Evolutionary conservation across 1,140 invertebrate species (phyloP).

Genomic region (Euura lappo): DNA sequence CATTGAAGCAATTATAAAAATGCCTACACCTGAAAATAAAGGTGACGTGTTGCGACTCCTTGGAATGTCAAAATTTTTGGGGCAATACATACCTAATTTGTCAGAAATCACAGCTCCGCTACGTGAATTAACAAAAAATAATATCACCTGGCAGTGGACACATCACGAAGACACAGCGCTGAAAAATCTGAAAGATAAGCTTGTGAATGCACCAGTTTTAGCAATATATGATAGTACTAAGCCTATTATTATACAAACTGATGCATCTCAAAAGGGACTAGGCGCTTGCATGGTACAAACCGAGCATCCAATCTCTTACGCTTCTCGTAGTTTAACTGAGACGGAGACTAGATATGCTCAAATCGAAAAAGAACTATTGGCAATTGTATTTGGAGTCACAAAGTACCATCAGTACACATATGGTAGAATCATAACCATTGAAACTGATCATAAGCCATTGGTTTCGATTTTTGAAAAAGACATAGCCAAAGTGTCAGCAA

Average conservation of each 20-base stretch:
- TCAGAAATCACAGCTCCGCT: slow-evolving; percentile 31
- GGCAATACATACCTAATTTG: slow-evolving; percentile 27
- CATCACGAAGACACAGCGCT: background rate
- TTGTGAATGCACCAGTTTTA: slow-evolving; percentile 23
- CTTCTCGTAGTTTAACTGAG: slow-evolving; percentile 28
- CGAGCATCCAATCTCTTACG: slow-evolving; percentile 44
- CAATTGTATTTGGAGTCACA: slow-evolving; percentile 40
- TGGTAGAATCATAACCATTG: slow-evolving; percentile 33
- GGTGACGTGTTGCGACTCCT: slow-evolving; percentile 33
- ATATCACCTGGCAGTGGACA: slow-evolving; percentile 2
- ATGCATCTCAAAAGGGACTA: slow-evolving; percentile 23
- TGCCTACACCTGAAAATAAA: slow-evolving; percentile 35
- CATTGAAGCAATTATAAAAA: slow-evolving; percentile 35
- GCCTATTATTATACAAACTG: slow-evolving; percentile 19
- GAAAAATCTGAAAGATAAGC: slow-evolving; percentile 22
- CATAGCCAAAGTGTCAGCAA: slow-evolving; percentile 44
- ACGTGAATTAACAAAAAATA: slow-evolving; percentile 32
- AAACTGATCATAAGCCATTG: slow-evolving; percentile 50
- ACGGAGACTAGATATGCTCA: slow-evolving; percentile 41
- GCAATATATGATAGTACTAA: slow-evolving; percentile 19
- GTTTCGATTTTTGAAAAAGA: slow-evolving; percentile 45
- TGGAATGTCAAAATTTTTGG: slow-evolving; percentile 30
- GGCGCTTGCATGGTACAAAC: slow-evolving; percentile 33
- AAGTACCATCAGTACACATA: slow-evolving; percentile 43
- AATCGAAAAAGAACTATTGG: slow-evolving; percentile 54